Evolutionary conservation across 1,140 invertebrate genomes (phyloP), one percentile per base, ranked within the genome.

Genomic region (Ceratina australensis): DNA sequence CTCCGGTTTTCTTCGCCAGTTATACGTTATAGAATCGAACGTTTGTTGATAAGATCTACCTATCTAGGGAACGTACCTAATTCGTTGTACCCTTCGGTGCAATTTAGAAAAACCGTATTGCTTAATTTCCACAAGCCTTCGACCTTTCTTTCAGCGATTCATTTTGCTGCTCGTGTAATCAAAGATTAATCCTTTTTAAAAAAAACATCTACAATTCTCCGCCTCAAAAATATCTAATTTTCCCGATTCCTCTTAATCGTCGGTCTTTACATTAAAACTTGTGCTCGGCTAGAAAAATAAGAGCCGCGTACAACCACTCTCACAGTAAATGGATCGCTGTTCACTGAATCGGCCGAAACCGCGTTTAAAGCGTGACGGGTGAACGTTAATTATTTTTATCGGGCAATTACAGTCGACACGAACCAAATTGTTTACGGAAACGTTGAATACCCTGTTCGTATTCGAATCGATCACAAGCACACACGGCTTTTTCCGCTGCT

Each of bases 341-440:
- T 42, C 33, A 42, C 10, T 42, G 33, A 42, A 42, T 42, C 33
- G 33, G 47, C 0, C 22, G 15, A 57, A 57, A 47, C 67, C n/a
- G 7, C 26, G 54, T 22, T 67, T 56, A 50, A 72, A 26, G 22
- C 33, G 52, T n/a, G 22, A 8, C 7, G 50, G 18, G 10, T 1
- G n/a, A 13, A 64, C 47, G 49, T 56, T 61, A 65, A 73, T 73
- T 64, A 73, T 65, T 73, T 56, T 54, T 64, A 65, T 56, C 72
- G 28, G 33, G 49, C 72, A 26, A 22, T 64, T 65, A 65, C 60
- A 12, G 16, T n/a, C 47, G 50, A 7, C n/a, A 26, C 47, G 42
- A 33, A 8, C 20, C 49, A 4, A 1, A 54, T 18, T 47, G 26
- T 65, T 73, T 56, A 56, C 47, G 47, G 18, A 64, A 42, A 73